Evolutionary conservation across 2,888 invertebrate species (phyloP).

Genomic region (Hanleya hanleyi): DNA sequence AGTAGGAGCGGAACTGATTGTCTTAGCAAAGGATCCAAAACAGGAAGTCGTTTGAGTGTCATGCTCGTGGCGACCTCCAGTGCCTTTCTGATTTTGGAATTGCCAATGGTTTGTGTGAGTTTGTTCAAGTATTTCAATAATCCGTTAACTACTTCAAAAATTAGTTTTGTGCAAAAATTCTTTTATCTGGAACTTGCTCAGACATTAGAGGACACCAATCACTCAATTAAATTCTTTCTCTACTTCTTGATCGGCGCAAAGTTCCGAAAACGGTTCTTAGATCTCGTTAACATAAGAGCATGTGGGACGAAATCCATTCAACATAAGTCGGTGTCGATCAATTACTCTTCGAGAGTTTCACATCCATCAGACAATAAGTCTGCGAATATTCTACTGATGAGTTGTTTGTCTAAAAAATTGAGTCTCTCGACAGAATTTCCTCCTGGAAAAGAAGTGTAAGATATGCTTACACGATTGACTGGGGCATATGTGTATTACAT

Average conservation of each 20-base stretch:
- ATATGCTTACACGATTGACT: no score
- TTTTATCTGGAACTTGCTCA: background rate
- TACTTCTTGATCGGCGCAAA: background rate
- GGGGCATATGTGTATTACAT: no score
- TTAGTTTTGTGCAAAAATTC: background rate
- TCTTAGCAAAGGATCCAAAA: background rate
- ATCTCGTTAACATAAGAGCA: no score
- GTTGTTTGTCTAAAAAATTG: no score
- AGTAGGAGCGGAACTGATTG: background rate
- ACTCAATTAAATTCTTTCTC: background rate
- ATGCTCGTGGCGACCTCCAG: background rate
- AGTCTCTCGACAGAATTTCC: no score
- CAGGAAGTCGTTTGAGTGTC: background rate
- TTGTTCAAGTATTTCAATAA: background rate
- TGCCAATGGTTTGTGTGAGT: background rate
- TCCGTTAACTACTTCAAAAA: background rate
- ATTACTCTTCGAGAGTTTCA: no score
- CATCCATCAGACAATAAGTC: no score
- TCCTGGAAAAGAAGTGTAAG: no score
- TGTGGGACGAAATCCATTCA: no score
- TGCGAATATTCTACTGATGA: no score
- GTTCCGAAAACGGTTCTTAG: background rate
- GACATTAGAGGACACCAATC: background rate
- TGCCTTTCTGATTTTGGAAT: background rate
- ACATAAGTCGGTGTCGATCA: no score